Base-by-base conservation (phyloP, 1,140 invertebrate species). In the Bombus pascuorum region DNA sequence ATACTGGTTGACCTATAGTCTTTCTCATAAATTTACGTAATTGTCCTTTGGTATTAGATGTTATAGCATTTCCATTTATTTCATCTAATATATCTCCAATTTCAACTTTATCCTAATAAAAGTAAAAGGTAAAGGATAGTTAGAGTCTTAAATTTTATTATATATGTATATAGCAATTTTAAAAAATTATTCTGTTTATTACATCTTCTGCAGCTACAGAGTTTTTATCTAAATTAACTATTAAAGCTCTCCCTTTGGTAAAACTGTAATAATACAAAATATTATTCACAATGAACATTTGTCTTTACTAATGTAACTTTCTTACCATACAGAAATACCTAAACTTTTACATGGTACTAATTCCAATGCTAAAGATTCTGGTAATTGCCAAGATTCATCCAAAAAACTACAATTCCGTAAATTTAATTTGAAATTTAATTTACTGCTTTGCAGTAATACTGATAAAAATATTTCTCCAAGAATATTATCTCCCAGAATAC, bases 31-130 rank as follows among this genome's bases (percentile, higher is more conserved):
- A 95, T 77, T 95, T 93, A 66, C 93, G 93, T 34, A 97, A 91
- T 71, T 95, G 95, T 57, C 96, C 95, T 91, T 95, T 95, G 22
- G 92, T 95, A 79, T 94, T 92, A 59, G 90, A 91, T 74, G 93
- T 95, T 90, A 95, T 96, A 71, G 94, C 93, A 90, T 93, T 95
- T 86, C 95, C 96, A 92, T 96, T 97, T 87, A 97, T 94, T 87
- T 96, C 96, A 92, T 97, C 96, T 34, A 97, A 90, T n/a, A 97
- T 92, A 92, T 97, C 96, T 57, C 96, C 96, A 68, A 96, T 89
- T 90, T 95, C 93, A 47, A 97, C 94, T 90, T 96, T 96, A 81
- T 95, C 95, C 96, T 97, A 88, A 81, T 66, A 57, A 66, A 39
- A 59, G 6, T 32, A 37, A 57, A 57, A 37, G 72, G 57, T 34